phyloP scores from a whole-genome alignment of 1,140 invertebrate genomes.

The Drosophila malerkotliana region DNA sequence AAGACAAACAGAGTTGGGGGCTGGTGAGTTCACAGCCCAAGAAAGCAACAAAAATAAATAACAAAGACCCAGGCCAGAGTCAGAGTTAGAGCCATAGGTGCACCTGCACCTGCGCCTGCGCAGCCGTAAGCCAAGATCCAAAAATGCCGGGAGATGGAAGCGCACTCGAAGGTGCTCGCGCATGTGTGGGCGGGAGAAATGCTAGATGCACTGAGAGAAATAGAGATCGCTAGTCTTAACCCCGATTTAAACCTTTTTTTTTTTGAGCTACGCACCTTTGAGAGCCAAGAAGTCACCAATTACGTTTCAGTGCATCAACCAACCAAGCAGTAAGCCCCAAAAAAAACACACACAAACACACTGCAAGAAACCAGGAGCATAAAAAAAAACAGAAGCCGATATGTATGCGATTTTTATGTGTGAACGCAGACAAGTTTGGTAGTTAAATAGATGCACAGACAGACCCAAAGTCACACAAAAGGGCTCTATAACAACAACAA shows the following conservation, averaged over 20 bases:
- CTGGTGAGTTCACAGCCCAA: conserved; percentile 60
- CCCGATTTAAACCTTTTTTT: no score
- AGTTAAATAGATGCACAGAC: conserved; percentile 79
- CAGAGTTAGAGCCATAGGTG: neutral
- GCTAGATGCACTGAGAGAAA: neutral
- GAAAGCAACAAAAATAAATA: conserved; percentile 39
- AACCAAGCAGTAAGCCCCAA: conserved; percentile 74
- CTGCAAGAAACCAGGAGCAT: neutral
- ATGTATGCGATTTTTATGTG: conserved; percentile 81
- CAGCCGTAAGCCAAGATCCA: conserved; percentile 7
- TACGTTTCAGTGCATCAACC: conserved; percentile 77
- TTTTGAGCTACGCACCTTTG: conserved; percentile 39
- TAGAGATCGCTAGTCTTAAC: no score
- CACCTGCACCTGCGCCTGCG: conserved; percentile 44
- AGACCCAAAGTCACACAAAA: conserved; percentile 33
- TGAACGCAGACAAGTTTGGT: conserved; percentile 80
- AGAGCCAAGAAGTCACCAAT: conserved; percentile 62
- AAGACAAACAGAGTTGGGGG: conserved; percentile 77
- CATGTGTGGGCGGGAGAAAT: conserved; percentile 46
- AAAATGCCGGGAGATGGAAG: conserved; percentile 13
- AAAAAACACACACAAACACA: conserved; percentile 13
- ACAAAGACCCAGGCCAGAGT: neutral
- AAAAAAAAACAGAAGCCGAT: conserved; percentile 37
- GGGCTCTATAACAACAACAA: conserved; percentile 25
- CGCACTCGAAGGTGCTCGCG: conserved; percentile 60